Base-by-base conservation (phyloP, 2,797 vertebrate genomes). In the Lithobates sylvaticus region DNA sequence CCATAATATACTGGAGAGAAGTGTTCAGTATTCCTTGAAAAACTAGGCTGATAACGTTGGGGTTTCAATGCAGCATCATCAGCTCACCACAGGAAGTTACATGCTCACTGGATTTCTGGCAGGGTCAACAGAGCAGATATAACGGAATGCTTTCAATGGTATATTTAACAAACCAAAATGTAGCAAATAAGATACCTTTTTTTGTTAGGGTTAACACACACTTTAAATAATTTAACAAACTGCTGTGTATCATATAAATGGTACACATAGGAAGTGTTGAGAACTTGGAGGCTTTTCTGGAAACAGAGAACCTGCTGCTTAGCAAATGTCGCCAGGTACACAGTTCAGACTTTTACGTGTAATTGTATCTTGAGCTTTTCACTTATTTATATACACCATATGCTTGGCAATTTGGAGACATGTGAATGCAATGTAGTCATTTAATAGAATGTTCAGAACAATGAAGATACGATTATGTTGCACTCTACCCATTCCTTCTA, bases 381-480 rank as follows among this genome's bases (percentile, higher is more conserved):
- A 96, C 96, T 98, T 97, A 98, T 98, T 98, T 92, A 99, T 97
- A 93, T 89, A 83, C 90, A 91, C 93, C 96, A 95, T 95, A 94
- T 93, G 93, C 91, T 91, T 90, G 92, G 94, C 93, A 96, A 93
- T 94, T 94, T 88, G 21, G 89, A 93, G 93, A 92, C 89, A 89
- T 92, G 89, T 90, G 88, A 83, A 92, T 90, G 90, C 91, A 91
- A 94, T 93, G 92, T 90, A 92, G 91, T 89, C 88, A 89, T 92
- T 90, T 92, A 92, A 94, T 87, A 87, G 88, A 91, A 94, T 95
- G 91, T 92, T 91, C 89, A 69, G 88, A 89, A 89, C 86, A 89
- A 96, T 95, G 96, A 96, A 94, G 91, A 85, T 36, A 82, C 83
- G 93, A 92, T 95, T 94, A 91, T 91, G 89, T 94, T 96, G 90